Evolutionary conservation across 2,888 invertebrate genomes (phyloP).

Genomic region (Nowickia ferox): DNA sequence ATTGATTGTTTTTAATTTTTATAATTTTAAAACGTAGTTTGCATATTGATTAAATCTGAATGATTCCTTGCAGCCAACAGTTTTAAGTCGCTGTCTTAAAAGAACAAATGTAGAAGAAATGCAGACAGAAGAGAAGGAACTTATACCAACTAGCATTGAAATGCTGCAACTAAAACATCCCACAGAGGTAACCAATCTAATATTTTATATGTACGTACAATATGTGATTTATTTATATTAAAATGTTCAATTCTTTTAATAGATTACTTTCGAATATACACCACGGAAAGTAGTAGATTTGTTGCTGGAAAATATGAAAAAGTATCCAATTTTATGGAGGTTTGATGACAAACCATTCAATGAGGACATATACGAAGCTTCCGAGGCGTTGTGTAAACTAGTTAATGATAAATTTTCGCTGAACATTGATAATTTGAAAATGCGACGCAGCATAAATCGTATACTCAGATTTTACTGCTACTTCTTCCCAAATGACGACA

Average conservation of each 20-base stretch:
- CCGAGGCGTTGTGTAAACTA: slow-evolving; percentile 30
- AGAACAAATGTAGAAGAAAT: neutral
- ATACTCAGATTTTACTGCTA: slow-evolving; percentile 43
- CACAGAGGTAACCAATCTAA: slow-evolving; percentile 6
- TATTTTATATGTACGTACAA: neutral
- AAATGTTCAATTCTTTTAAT: neutral
- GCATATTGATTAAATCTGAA: too few species aligned
- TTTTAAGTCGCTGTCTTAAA: slow-evolving; percentile 32
- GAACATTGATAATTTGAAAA: slow-evolving; percentile 37
- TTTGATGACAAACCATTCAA: slow-evolving; percentile 33
- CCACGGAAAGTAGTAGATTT: slow-evolving; percentile 27
- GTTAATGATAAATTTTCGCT: slow-evolving; percentile 38
- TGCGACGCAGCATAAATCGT: slow-evolving; percentile 51
- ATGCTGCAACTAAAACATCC: neutral
- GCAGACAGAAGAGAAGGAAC: neutral
- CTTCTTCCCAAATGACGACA: slow-evolving; percentile 18
- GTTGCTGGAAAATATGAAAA: slow-evolving; percentile 42
- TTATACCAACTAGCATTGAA: neutral
- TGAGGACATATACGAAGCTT: slow-evolving; percentile 11
- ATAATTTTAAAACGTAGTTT: too few species aligned
- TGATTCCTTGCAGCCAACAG: neutral
- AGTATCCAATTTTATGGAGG: slow-evolving; percentile 38
- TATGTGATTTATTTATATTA: neutral
- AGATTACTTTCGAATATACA: slow-evolving; percentile 47
- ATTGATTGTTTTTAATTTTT: too few species aligned